Evolutionary conservation across 92 coral and sea anemone species (phyloP).

Genomic region (Actinernus sp.): DNA sequence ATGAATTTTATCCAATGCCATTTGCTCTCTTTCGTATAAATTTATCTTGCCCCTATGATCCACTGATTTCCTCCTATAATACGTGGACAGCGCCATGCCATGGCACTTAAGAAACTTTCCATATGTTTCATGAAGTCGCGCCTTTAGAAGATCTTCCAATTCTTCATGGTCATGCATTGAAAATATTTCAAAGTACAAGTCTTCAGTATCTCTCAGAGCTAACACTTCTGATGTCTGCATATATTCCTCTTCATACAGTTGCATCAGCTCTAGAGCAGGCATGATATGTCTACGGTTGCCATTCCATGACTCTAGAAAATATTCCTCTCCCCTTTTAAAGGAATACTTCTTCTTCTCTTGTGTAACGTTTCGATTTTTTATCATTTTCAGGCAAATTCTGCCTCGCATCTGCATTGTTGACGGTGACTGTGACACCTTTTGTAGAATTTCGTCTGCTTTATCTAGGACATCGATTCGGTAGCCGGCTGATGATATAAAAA

Average conservation of each 20-base stretch:
- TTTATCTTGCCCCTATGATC: no score
- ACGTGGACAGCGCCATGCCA: no score
- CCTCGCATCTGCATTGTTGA: neutral
- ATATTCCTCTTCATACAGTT: neutral
- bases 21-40: no score
- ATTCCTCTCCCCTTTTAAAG: conserved; percentile 4
- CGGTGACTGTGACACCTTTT: neutral
- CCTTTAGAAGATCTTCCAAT: no score
- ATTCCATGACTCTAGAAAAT: conserved; percentile 1
- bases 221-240: neutral
- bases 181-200: neutral
- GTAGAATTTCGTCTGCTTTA: conserved; percentile 5
- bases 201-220: neutral
- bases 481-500: conserved; percentile 10
- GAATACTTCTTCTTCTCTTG: neutral
- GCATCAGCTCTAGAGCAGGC: conserved; percentile 5
- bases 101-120: no score
- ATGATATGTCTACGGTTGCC: neutral
- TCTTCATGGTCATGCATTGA: no score
- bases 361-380: neutral
- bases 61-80: no score
- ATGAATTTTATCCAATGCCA: no score
- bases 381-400: neutral
- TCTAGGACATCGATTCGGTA: neutral
- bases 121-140: no score